Evolutionary conservation across 1,140 invertebrate species (phyloP), one percentile per base, ranked within the genome.

Genomic region (Helicoverpa armigera): DNA sequence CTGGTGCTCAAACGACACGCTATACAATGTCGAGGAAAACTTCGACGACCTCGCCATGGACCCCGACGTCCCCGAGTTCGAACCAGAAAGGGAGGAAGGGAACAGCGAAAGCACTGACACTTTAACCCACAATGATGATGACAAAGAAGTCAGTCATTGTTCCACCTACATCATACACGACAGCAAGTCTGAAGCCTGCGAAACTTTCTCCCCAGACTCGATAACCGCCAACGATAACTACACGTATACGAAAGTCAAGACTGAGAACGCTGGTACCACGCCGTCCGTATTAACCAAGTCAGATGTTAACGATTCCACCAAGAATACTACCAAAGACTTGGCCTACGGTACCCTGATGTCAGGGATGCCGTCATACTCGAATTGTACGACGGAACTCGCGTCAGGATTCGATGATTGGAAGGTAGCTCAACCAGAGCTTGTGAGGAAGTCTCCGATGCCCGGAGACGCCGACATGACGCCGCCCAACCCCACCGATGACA

Each of bases 1-100:
- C 5, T 96, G 95, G 93, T 96, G 96, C 88, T 96, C 96, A 48
- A 96, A 96, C 84, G 96, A 96, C 85, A 96, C 96, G 2, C 88
- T 96, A 3, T 96, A 96, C 85, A 96, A 96, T 84, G 93, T 96
- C 4, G 96, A 96, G 83, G 96, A 96, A 82, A 95, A 95, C 73
- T 95, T 95, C 83, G 95, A 95, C 65, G 95, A 95, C 85, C 75
- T 95, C 10, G 91, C 91, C 5, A 89, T 91, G 86, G 94, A 95
- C 67, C 88, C 92, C 35, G 94, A 94, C 14, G 61, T 88, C 1
- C 88, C 92, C 43, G 89, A 93, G 10, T 90, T 87, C 67, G 88
- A 89, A 74, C 51, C 35, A 0, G 84, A 89, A 31, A 83, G 83
- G 23, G 89, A 90, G 2, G 88, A 87, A n/a, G 87, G 90, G 29